Percentiles rank a stretch among this genome's conserved stretches.
Evolutionary conservation across 2,888 invertebrate genomes (phyloP).

Genomic region (Norana najaformis): DNA sequence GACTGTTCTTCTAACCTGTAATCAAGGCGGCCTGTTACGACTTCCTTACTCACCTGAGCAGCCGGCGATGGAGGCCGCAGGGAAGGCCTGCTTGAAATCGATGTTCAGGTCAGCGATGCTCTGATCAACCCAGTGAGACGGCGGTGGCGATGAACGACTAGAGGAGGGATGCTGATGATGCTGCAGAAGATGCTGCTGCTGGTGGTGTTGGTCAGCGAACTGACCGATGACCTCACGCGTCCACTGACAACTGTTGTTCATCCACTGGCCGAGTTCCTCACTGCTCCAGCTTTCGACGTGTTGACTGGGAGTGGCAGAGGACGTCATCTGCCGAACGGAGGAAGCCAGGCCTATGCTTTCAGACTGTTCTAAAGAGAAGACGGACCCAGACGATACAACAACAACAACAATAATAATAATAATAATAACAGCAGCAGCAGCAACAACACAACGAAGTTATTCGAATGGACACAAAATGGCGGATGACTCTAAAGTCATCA

Average conservation of each 20-base stretch:
- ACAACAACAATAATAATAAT: no score
- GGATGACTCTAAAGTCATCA: no score
- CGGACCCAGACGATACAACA: no score
- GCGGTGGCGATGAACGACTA: not conserved
- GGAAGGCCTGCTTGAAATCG: not conserved
- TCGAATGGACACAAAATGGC: no score
- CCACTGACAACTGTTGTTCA: not conserved
- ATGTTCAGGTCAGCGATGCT: not conserved
- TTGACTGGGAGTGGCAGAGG: not conserved
- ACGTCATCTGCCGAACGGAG: not conserved
- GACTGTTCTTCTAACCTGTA: no score
- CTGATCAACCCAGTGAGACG: not conserved
- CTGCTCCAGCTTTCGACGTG: not conserved
- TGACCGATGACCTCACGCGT: not conserved
- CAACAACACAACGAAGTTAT: no score
- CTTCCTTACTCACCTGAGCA: not conserved
- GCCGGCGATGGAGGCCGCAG: not conserved
- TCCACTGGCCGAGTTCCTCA: not conserved
- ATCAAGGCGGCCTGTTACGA: no score
- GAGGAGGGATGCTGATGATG: not conserved
- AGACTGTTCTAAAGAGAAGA: not conserved
- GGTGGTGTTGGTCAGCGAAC: not conserved
- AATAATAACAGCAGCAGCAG: no score
- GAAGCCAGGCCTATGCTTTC: not conserved
- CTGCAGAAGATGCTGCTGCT: not conserved